Evolutionary conservation across 1,140 invertebrate species (phyloP).

Genomic region (Hydropsyche tenuis): DNA sequence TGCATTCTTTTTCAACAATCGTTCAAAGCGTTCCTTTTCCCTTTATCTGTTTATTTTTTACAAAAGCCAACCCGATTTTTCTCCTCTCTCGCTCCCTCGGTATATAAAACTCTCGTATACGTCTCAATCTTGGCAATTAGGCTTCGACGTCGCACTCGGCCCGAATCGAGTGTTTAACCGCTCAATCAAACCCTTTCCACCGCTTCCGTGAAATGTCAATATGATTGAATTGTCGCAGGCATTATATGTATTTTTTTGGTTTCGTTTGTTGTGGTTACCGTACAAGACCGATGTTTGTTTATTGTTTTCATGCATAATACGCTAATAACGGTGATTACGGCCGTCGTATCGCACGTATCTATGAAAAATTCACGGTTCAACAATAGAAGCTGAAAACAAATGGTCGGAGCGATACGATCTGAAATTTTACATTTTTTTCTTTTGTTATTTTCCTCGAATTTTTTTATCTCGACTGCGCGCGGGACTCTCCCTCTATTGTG

Average conservation of each 20-base stretch:
- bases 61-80: no score
- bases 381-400: constrained; percentile 5
- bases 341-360: background rate
- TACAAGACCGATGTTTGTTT: background rate
- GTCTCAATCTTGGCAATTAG: background rate
- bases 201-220: background rate
- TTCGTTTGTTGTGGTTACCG: constrained; percentile 5
- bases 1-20: constrained; percentile 18
- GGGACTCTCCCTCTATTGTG: background rate
- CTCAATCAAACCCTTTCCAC: background rate
- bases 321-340: constrained; percentile 8
- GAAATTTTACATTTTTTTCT: background rate
- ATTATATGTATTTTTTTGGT: background rate
- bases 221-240: background rate
- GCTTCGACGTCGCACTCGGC: no score
- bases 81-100: background rate
- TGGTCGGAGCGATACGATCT: background rate
- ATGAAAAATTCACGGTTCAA: constrained; percentile 8
- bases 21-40: constrained; percentile 7
- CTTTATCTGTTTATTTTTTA: background rate
- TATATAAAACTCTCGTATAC: background rate
- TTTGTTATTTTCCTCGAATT: background rate
- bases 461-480: background rate
- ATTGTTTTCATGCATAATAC: background rate
- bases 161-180: constrained; percentile 9